Percentiles rank a stretch among this genome's conserved stretches.
These are phyloP conservation scores for Eilema depressum DNA, from an alignment of 2,888 invertebrate genomes.

Conservation along the genomic window DNA sequence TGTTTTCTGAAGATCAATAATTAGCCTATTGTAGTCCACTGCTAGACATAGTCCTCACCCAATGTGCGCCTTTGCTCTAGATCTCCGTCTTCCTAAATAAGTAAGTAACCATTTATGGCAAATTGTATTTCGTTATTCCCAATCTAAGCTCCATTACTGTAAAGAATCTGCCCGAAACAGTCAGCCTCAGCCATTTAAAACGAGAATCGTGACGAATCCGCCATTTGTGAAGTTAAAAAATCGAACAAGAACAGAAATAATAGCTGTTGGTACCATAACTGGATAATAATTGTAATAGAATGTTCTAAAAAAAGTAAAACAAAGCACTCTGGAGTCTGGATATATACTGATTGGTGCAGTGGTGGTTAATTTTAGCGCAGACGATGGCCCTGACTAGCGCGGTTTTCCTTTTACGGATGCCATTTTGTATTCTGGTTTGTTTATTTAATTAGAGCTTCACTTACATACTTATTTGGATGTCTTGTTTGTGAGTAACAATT, in stretches of 20 bases:
- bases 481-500: background rate
- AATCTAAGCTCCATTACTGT: conserved; percentile 19
- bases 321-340: conserved; percentile 46
- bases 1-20: too few species aligned
- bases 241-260: conserved; percentile 34
- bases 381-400: conserved; percentile 52
- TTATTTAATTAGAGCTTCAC: conserved; percentile 28
- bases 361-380: conserved; percentile 65
- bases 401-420: conserved; percentile 60
- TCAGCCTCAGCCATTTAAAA: background rate
- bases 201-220: conserved; percentile 33
- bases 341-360: conserved; percentile 63
- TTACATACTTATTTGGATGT: background rate
- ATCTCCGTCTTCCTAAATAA: too few species aligned
- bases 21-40: too few species aligned
- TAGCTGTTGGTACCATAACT: conserved; percentile 30
- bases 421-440: conserved; percentile 39
- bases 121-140: conserved; percentile 3
- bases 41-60: too few species aligned
- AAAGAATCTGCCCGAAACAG: background rate
- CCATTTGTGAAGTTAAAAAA: conserved; percentile 31
- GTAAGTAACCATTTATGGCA: too few species aligned
- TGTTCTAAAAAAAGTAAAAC: conserved; percentile 48
- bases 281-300: conserved; percentile 49
- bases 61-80: too few species aligned